Evolutionary conservation across 2,888 invertebrate species (phyloP).

Genomic region (Trachelus troglodyta): DNA sequence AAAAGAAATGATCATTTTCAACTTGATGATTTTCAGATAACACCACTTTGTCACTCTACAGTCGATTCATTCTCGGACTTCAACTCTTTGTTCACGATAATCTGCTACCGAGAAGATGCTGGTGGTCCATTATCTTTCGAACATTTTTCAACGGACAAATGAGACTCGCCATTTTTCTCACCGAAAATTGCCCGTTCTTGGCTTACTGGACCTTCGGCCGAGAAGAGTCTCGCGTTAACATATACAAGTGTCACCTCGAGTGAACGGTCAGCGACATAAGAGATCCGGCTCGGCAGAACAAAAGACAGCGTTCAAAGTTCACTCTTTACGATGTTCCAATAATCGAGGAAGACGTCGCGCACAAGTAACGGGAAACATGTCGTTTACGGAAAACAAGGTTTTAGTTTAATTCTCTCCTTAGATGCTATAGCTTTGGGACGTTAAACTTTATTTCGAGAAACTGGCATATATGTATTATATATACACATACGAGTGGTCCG

Average conservation of each 20-base stretch:
- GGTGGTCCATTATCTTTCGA: constrained; percentile 68
- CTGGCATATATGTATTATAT: too few relatives aligned
- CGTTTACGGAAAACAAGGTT: neutral
- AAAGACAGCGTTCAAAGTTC: neutral
- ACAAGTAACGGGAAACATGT: too few relatives aligned
- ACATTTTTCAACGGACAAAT: constrained; percentile 74
- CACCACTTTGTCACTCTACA: constrained; percentile 49
- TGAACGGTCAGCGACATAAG: constrained; percentile 16
- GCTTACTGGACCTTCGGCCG: constrained; percentile 76
- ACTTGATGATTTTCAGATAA: constrained; percentile 42
- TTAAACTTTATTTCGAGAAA: too few relatives aligned
- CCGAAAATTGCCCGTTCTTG: constrained; percentile 77
- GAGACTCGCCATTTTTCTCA: constrained; percentile 71
- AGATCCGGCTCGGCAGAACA: neutral
- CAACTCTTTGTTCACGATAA: constrained; percentile 61
- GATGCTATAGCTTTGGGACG: too few relatives aligned
- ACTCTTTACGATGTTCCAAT: too few relatives aligned
- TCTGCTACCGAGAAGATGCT: constrained; percentile 52
- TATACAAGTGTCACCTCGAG: constrained; percentile 57
- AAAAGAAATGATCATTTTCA: constrained; percentile 4
- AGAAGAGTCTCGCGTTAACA: constrained; percentile 72
- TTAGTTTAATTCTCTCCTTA: neutral
- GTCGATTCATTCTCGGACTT: constrained; percentile 55
- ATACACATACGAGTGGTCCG: too few relatives aligned
- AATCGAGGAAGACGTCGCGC: too few relatives aligned